These are phyloP conservation scores for Actinia tenebrosa DNA, from an alignment of 64 coral and sea anemone species.

Conservation along the genomic window DNA sequence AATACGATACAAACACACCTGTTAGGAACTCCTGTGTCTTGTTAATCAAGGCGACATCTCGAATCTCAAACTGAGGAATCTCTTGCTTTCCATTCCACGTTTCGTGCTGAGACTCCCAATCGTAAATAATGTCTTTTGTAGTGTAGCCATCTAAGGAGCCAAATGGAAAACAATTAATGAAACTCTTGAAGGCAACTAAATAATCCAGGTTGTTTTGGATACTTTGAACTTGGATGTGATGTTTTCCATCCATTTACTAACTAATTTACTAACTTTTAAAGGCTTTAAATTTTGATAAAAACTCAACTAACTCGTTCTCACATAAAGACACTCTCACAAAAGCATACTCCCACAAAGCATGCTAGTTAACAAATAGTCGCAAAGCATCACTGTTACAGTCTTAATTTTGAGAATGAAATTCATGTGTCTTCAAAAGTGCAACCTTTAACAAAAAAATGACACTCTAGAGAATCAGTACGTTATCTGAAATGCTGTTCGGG, in stretches of 20 bases:
- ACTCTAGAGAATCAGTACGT: neutral
- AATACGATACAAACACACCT: neutral
- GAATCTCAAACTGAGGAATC: conserved; percentile 49
- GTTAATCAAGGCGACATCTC: conserved; percentile 25
- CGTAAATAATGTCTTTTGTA: conserved; percentile 58
- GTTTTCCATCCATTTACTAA: too few species aligned
- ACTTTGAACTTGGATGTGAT: too few species aligned
- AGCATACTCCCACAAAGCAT: too few species aligned
- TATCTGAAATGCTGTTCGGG: neutral
- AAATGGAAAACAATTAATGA: neutral
- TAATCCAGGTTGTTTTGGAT: too few species aligned
- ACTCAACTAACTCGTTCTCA: too few species aligned
- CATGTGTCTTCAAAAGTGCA: neutral
- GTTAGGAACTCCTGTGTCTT: conserved; percentile 28
- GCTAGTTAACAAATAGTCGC: too few species aligned
- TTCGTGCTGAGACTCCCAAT: conserved; percentile 40
- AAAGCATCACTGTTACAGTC: too few species aligned
- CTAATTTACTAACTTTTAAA: too few species aligned
- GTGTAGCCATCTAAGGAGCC: conserved; percentile 57
- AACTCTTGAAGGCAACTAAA: too few species aligned
- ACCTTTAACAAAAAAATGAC: neutral
- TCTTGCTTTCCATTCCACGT: conserved; percentile 5
- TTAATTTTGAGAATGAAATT: neutral
- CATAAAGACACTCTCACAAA: too few species aligned
- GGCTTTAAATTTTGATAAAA: too few species aligned